Base-by-base conservation (phyloP, 2,888 invertebrate genomes). In the Emmelina monodactyla region DNA sequence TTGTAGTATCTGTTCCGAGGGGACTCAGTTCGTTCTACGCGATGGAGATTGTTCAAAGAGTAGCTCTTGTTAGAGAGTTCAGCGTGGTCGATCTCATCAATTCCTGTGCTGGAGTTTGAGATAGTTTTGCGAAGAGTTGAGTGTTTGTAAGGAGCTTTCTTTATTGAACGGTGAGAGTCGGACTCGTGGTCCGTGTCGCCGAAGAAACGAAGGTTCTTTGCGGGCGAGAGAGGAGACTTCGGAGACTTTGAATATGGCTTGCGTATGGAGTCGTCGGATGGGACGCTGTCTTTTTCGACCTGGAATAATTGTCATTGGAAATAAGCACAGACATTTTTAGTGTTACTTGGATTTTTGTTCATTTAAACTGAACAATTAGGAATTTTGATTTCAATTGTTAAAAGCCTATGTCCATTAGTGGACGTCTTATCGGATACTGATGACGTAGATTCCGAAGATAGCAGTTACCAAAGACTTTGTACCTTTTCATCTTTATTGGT, bases 161-260 rank as follows among this genome's bases (percentile, higher is more conserved):
- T 69, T 9, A 63, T 48, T 41, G 73, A 72, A 10, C 53, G 55
- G 12, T 61, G 47, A 0, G 56, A 50, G 56, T 86, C 86, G 9
- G 91, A 90, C 51, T 92, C 91, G 40, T 83, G 81, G 57, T 92
- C 91, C 7, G 91, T 91, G 65, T 92, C 91, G 13, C 91, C 92
- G 65, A 92, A 92, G 80, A 91, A 92, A 33, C 92, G 85, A 9
- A 91, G 82, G 68, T 85, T 91, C 62, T 90, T 91, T 16, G 83
- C 81, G 6, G 84, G 83, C 1, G 73, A 72, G 3, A 68, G 47
- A 0, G 68, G 62, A 1, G 53, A 43, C 2, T 37, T 34, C 14
- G 62, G 50, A 52, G 61, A 44, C 37, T 71, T 70, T 0, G 62
- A 50, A 52, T 78, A 78, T 11, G 57, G 42, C 37, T 78, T 70